A percentile compares a stretch with the other conserved stretches of the same genome.
Evolutionary conservation across 92 coral and sea anemone species (phyloP).

Genomic region (Phenganax marumi): DNA sequence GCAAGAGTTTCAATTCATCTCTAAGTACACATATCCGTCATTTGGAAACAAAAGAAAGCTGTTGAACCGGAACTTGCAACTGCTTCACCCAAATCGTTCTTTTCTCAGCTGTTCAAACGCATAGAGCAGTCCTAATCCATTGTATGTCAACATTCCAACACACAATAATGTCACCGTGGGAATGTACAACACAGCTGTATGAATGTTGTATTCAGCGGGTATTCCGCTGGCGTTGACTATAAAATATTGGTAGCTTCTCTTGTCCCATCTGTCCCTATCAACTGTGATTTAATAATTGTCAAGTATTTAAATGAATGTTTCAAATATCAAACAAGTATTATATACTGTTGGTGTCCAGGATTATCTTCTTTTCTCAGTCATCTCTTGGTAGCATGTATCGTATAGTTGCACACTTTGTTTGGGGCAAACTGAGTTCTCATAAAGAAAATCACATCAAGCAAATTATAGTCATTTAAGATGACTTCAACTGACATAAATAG

Average conservation of each 20-base stretch:
- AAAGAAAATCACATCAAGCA: too few relatives aligned
- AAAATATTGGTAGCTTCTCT: neutral
- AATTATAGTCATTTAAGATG: too few relatives aligned
- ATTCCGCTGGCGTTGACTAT: neutral
- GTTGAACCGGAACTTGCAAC: slow-evolving; percentile 40
- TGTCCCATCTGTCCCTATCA: neutral
- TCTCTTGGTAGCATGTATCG: too few relatives aligned
- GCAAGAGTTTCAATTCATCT: slow-evolving; percentile 33
- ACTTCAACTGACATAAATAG: too few relatives aligned
- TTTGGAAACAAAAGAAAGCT: slow-evolving; percentile 26
- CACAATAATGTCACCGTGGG: slow-evolving; percentile 44
- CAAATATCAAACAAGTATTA: too few relatives aligned
- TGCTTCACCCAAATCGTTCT: slow-evolving; percentile 32
- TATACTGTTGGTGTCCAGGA: too few relatives aligned
- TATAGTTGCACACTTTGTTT: too few relatives aligned
- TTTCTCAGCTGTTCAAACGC: slow-evolving; percentile 44
- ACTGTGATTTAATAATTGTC: too few relatives aligned
- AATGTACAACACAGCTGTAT: slow-evolving; percentile 25
- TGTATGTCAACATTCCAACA: slow-evolving; percentile 38
- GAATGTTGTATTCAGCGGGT: neutral
- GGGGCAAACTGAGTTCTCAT: too few relatives aligned
- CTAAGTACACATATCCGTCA: slow-evolving; percentile 43
- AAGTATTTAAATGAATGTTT: too few relatives aligned
- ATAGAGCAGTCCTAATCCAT: slow-evolving; percentile 30
- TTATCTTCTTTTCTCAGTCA: too few relatives aligned